Base-by-base conservation (phyloP, 2,113 vertebrate species). In the Potamarius usumacintae region DNA sequence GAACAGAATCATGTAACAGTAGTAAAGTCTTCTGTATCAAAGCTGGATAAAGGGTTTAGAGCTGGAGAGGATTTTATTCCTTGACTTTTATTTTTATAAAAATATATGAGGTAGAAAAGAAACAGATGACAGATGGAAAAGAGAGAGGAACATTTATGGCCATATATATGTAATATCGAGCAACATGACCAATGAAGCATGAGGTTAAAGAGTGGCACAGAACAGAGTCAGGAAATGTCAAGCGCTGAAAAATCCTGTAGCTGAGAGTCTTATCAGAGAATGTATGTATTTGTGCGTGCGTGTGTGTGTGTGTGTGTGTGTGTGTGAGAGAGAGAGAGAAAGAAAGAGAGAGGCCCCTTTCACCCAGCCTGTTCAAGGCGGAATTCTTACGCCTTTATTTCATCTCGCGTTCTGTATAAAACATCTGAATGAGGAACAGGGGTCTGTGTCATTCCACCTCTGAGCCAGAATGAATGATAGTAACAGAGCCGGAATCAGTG, bases 61-160 rank as follows among this genome's bases (percentile, higher is more conserved):
- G 60, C 30, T 60, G 17, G 14, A 60, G n/a, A 82, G 86, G 69
- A 27, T 82, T 86, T 87, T 67, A 86, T 27, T 58, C 78, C 42
- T 71, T 72, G 67, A 57, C 30, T 55, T 78, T 27, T 53, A 53
- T 48, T 60, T 77, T 83, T 42, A 14, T 25, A 52, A 48, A 50
- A 27, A 63, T 2, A 55, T 42, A 25, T 2, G 14, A 74, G n/a
- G 7, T 12, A 57, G 72, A 67, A 85, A 63, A 78, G 22, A 12
- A 48, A 58, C 34, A 30, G 11, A 71, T 8, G 17, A 52, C 8
- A 48, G n/a, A 48, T 53, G 14, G 7, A 14, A 50, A 62, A 62
- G 60, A 82, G n/a, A 30, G 1, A 71, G 30, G 17, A 17, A 27
- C 62, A 53, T 83, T 67, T 52, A 17, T 67, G 42, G 12, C 42